phyloP scores from a whole-genome alignment of 2,888 invertebrate species.

The Proisotoma minuta region DNA sequence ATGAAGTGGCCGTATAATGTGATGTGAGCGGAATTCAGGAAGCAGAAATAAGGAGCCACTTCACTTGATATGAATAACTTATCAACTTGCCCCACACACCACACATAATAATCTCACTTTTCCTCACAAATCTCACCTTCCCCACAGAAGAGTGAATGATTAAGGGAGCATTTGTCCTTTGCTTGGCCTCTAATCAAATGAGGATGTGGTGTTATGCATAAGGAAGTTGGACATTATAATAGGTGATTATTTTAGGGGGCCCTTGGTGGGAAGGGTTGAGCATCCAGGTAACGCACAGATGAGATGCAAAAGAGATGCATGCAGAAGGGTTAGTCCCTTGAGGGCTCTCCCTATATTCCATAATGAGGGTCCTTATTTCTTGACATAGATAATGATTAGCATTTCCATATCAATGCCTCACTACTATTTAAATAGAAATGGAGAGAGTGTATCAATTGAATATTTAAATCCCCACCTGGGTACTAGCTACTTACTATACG shows the following conservation, averaged over 20 bases:
- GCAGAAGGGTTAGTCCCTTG: neutral
- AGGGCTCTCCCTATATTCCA: neutral
- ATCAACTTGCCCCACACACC: conserved; percentile 2
- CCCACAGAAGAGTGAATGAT: neutral
- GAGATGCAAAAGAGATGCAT: conserved; percentile 1
- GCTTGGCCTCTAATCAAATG: neutral
- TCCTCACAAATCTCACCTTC: neutral
- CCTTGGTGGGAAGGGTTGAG: neutral
- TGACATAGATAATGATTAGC: conserved; percentile 4
- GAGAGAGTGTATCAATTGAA: neutral
- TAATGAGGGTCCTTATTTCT: neutral
- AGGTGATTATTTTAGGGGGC: no score
- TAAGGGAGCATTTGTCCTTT: neutral
- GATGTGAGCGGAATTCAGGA: neutral
- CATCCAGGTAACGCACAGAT: conserved; percentile 2
- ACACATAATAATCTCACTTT: neutral
- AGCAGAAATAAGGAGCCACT: no score
- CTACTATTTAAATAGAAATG: no score
- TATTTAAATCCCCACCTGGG: conserved; percentile 4
- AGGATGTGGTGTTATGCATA: conserved; percentile 3
- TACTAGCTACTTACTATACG: no score
- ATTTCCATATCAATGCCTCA: conserved; percentile 4
- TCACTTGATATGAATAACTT: conserved; percentile 1
- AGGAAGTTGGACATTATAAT: conserved; percentile 4
- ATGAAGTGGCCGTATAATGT: neutral